Evolutionary conservation across 2,888 invertebrate genomes (phyloP), one percentile per base, ranked within the genome.

Genomic region (Chalcis sispes): DNA sequence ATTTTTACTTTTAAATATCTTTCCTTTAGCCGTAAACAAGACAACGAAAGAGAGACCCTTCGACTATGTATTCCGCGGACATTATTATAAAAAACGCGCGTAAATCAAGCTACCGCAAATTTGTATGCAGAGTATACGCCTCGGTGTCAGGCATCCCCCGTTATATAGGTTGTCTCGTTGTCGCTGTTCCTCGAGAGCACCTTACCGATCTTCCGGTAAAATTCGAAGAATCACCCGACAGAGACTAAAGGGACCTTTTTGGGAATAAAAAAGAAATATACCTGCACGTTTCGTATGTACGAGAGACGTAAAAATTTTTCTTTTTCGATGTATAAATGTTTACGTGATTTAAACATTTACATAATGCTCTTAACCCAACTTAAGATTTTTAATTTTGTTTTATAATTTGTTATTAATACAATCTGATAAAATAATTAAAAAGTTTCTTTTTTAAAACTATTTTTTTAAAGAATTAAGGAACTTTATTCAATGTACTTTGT

Each of bases 71-170:
- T 46, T 62, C 40, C 15, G 59, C 13, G 27, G n/a, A n/a, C n/a
- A n/a, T n/a, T n/a, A n/a, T n/a, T n/a, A n/a, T n/a, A n/a, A 46
- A 2, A 46, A 10, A 29, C 27, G 25, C 2, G 36, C 62, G 58
- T 75, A 70, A 75, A 75, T 70, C 75, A 75, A 54, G 50, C 42
- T 32, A 8, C 15, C 56, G 25, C 25, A 23, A 15, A 70, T 75
- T 75, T 64, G 75, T 75, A 70, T 64, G 64, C 75, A 42, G 50
- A 27, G 27, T 1, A 29, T 42, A 36, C 27, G 29, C 36, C 18
- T 20, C 61, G 25, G 15, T 2, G 50, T 42, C 59, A 27, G 23
- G 48, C 36, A 62, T 52, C 46, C 65, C 71, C 66, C 56, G 67
- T 58, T 42, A 56, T 27, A n/a, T 4, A 20, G 23, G n/a, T 13